Conservation (phyloP, 2,888 invertebrate genomes). For the Blomia tropicalis region DNA sequence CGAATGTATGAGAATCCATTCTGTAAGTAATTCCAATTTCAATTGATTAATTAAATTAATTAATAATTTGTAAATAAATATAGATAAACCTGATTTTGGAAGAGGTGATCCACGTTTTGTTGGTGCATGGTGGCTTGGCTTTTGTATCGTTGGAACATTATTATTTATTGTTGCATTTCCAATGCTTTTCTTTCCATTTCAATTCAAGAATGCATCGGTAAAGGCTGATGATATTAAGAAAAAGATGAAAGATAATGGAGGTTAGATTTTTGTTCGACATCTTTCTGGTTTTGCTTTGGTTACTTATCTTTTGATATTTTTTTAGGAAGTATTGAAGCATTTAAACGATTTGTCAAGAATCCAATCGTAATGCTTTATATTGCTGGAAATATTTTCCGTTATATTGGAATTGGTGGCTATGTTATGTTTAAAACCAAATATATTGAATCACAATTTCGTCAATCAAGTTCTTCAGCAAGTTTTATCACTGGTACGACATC, state of each 20-base stretch:
- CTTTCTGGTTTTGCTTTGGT: background rate
- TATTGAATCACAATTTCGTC: conserved; percentile 30
- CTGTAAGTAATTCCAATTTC: conserved; percentile 7
- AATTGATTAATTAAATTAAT: background rate
- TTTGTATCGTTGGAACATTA: conserved; percentile 28
- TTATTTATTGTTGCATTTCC: conserved; percentile 28
- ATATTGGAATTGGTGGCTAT: conserved; percentile 30
- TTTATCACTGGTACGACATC: conserved; percentile 27
- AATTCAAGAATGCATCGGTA: conserved; percentile 26
- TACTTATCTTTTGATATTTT: background rate
- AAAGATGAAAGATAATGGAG: conserved; percentile 16
- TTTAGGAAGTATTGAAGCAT: background rate
- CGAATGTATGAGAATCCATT: conserved; percentile 29
- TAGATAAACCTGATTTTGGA: conserved; percentile 28
- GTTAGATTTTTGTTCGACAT: background rate
- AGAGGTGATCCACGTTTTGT: conserved; percentile 31
- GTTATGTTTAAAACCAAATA: conserved; percentile 30
- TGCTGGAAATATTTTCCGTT: conserved; percentile 28
- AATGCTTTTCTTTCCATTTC: conserved; percentile 30
- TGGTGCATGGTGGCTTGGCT: conserved; percentile 32
- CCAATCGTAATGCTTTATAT: conserved; percentile 29
- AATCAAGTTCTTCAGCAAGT: conserved; percentile 30
- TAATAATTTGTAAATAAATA: conserved; percentile 22
- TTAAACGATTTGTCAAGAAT: conserved; percentile 27
- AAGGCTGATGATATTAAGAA: conserved; percentile 22